A percentile compares a stretch with the other conserved stretches of the same genome.
phyloP scores from a whole-genome alignment of 2,113 vertebrate species.

The Cacatua alba region DNA sequence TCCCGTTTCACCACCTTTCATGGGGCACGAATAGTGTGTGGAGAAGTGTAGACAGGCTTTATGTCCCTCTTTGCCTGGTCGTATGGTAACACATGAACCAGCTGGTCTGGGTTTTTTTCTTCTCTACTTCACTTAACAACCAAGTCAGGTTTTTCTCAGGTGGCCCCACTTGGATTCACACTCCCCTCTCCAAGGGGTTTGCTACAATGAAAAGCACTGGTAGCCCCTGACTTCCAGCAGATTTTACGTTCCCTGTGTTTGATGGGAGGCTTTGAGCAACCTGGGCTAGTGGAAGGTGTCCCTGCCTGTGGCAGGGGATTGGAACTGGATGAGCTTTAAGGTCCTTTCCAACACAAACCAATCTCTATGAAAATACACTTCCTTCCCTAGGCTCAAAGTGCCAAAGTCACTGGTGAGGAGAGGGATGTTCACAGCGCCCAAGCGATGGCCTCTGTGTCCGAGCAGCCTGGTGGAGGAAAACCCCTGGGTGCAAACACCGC shows the following conservation, averaged over 20 bases:
- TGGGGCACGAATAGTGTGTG: not conserved
- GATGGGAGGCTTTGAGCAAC: not conserved
- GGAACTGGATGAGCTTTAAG: not conserved
- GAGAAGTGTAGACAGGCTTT: not conserved
- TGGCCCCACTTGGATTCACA: not conserved
- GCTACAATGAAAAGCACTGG: not conserved
- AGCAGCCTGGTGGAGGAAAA: accelerated
- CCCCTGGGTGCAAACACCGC: not conserved
- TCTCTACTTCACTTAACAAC: not conserved
- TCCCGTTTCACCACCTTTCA: not conserved
- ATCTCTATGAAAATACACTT: accelerated
- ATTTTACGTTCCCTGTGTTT: not conserved
- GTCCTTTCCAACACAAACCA: not conserved
- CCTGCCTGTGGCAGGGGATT: not conserved
- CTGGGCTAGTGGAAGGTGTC: not conserved
- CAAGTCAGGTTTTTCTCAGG: constrained; percentile 7
- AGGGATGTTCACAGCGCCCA: accelerated
- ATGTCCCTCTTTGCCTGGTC: not conserved
- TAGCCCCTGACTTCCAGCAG: not conserved
- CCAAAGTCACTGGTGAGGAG: not conserved
- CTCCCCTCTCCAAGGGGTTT: not conserved
- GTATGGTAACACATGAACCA: not conserved
- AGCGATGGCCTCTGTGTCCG: accelerated
- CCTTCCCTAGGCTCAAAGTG: not conserved
- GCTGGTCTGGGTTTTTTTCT: not conserved